Base-by-base conservation (phyloP, 2,113 vertebrate genomes). In the Recurvirostra avosetta region DNA sequence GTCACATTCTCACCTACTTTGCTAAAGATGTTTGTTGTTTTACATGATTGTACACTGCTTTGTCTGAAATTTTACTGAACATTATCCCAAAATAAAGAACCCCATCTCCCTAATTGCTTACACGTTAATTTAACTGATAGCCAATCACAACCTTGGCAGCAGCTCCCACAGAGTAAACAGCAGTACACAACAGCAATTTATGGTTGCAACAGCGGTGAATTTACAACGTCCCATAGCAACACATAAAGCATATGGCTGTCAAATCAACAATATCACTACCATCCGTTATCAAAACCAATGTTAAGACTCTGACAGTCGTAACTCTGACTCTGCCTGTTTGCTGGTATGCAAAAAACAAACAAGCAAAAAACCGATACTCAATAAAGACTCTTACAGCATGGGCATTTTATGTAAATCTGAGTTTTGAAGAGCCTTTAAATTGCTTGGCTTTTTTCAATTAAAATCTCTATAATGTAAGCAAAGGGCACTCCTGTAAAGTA, bases 301-400 rank as follows among this genome's bases (percentile, higher is more conserved):
- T n/a, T 62, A 25, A 0, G 1, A 17, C 30, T 59, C n/a, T 86
- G 58, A 83, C 34, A 62, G 45, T 50, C 9, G 0, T 41, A 59
- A 75, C 32, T 50, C 61, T 63, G 43, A 66, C 7, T 0, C 47
- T 78, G 53, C 34, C 34, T 19, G 6, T 59, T 43, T 79, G 67
- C 75, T 80, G 34, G 34, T 38, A 40, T 15, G 41, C 34, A 75
- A 75, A 78, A 75, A 55, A 8, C 25, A 84, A 61, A 8, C 34
- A 50, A 50, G 11, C 9, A 53, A 63, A 75, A 34, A 70, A 8
- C 0, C 18, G 4, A 40, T 18, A 94, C 29, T 63, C 36, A 71
- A 5, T 34, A 40, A 74, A 43, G 21, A 32, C 25, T 70, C 29
- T 26, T 63, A 32, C 2, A 88, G 49, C 8, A 32, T 56, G 14